These are phyloP conservation scores for Tholera decimalis DNA, from an alignment of 2,888 invertebrate genomes.

Conservation along the genomic window DNA sequence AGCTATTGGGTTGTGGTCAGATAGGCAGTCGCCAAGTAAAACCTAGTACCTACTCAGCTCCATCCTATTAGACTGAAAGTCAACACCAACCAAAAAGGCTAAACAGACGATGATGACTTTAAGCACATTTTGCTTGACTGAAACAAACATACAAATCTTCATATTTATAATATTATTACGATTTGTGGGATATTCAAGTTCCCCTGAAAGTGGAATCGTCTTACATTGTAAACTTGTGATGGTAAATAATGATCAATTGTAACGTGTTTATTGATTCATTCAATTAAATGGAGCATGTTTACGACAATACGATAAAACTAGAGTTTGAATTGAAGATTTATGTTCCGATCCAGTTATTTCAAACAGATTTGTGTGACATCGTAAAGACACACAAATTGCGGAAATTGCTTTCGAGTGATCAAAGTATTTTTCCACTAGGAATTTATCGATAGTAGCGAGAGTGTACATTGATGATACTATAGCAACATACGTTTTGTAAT, in stretches of 20 bases:
- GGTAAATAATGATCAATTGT: conserved; percentile 40
- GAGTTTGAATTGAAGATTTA: conserved; percentile 17
- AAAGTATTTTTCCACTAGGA: background rate
- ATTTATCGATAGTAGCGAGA: background rate
- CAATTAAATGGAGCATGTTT: conserved; percentile 35
- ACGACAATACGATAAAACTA: conserved; percentile 14
- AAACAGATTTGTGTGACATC: conserved; percentile 14
- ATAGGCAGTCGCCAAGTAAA: too few species aligned
- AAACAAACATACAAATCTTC: too few species aligned
- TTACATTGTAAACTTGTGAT: conserved; percentile 44
- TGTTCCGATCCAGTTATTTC: conserved; percentile 16
- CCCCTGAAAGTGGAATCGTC: conserved; percentile 1
- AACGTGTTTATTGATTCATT: conserved; percentile 59
- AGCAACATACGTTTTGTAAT: too few species aligned
- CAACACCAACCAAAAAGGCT: too few species aligned
- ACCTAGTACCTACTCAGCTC: too few species aligned
- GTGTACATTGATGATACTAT: background rate
- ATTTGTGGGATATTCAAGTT: conserved; percentile 10
- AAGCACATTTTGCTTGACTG: too few species aligned
- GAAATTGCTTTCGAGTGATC: background rate
- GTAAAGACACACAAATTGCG: conserved; percentile 17
- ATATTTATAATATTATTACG: too few species aligned
- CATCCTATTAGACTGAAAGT: too few species aligned
- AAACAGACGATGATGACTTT: too few species aligned
- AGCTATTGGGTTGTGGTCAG: too few species aligned